Evolutionary conservation across 2,113 vertebrate species (phyloP).

Genomic region (Esox niger): DNA sequence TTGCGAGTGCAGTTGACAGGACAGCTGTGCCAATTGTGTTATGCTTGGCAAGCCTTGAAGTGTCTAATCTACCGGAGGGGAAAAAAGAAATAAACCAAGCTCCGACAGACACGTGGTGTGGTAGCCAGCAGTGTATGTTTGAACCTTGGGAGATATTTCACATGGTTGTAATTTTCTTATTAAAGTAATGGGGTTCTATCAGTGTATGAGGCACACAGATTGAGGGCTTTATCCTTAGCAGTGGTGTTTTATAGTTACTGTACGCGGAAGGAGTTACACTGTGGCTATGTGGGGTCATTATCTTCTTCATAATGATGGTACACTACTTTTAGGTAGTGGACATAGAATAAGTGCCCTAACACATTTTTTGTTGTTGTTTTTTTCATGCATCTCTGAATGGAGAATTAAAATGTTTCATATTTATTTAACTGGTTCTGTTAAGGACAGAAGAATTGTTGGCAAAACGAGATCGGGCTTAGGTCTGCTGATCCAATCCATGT

Average conservation of each 20-base stretch:
- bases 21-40: conserved; percentile 67
- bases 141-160: conserved; percentile 69
- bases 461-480: no score
- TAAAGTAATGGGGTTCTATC: conserved; percentile 66
- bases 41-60: conserved; percentile 70
- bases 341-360: conserved; percentile 42
- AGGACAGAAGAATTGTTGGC: no score
- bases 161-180: conserved; percentile 75
- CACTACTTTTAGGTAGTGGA: conserved; percentile 33
- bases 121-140: conserved; percentile 63
- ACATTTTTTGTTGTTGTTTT: background rate
- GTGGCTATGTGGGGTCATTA: conserved; percentile 13
- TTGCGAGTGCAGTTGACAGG: conserved; percentile 49
- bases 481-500: no score
- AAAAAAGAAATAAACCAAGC: conserved; percentile 11
- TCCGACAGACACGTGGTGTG: conserved; percentile 49
- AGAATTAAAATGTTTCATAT: no score
- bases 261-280: conserved; percentile 32
- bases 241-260: conserved; percentile 33
- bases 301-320: conserved; percentile 47
- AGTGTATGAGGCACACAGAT: conserved; percentile 56
- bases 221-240: conserved; percentile 35
- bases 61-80: conserved; percentile 46
- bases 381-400: no score
- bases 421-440: no score